Percentiles rank a stretch among this genome's conserved stretches.
Conservation (phyloP, 2,797 vertebrate genomes). For the Peromyscus eremicus region DNA sequence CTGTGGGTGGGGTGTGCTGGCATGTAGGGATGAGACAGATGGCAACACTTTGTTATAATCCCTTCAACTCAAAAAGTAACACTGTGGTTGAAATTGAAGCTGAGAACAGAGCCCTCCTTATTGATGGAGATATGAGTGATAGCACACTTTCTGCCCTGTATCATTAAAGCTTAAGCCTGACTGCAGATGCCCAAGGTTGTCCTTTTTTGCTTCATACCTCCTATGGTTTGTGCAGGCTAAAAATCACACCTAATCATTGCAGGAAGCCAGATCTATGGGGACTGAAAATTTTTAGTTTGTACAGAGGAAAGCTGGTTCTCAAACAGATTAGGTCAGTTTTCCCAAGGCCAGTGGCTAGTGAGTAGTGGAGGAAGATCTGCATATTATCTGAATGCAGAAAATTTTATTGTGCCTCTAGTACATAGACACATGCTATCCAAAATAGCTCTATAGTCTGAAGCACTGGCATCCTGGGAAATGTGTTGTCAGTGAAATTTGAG, state of each 20-base stretch:
- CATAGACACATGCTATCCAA: background rate
- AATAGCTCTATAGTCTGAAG: background rate
- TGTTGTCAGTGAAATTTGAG: background rate
- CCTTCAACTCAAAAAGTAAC: constrained; percentile 48
- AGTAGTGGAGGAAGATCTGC: background rate
- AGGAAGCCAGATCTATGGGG: background rate
- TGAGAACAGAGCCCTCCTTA: constrained; percentile 25
- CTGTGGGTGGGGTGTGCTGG: background rate
- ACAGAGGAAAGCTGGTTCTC: background rate
- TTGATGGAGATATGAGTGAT: background rate
- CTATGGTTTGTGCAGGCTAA: constrained; percentile 20
- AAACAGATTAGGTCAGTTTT: constrained; percentile 1
- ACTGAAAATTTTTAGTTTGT: constrained; percentile 39
- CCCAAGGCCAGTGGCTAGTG: constrained; percentile 19
- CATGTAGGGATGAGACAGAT: constrained; percentile 30
- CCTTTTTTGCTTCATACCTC: background rate
- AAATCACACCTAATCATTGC: constrained; percentile 22
- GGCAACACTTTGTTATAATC: constrained; percentile 47
- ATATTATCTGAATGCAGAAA: fast-evolving
- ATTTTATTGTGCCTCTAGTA: too few species aligned
- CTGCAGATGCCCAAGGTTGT: background rate
- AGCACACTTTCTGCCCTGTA: background rate
- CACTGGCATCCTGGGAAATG: background rate
- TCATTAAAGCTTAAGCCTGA: constrained; percentile 47
- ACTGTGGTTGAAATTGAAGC: constrained; percentile 13